These are phyloP conservation scores for Bombus superbus DNA, from an alignment of 1,140 invertebrate species.

Conservation along the genomic window DNA sequence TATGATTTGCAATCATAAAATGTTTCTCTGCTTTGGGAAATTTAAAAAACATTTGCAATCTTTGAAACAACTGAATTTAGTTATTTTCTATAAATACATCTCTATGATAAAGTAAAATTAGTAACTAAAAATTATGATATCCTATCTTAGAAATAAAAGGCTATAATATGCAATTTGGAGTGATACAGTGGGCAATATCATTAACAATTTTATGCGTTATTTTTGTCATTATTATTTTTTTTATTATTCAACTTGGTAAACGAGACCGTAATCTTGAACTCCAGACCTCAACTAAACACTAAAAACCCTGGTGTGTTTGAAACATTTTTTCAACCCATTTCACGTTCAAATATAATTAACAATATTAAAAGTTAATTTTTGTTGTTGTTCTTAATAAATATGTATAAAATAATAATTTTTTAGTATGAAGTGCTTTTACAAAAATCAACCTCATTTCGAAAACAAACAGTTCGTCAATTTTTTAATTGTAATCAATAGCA, in stretches of 20 bases:
- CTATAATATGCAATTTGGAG: constrained; percentile 44
- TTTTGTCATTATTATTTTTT: constrained; percentile 24
- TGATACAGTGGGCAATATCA: constrained; percentile 46
- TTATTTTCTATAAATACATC: not conserved
- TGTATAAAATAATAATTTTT: not conserved
- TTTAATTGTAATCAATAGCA: not conserved
- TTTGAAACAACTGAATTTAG: constrained; percentile 6
- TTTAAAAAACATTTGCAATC: not conserved
- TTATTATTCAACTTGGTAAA: constrained; percentile 46
- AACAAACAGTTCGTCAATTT: not conserved
- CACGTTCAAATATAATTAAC: not conserved
- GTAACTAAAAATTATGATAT: too few species aligned
- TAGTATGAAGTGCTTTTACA: not conserved
- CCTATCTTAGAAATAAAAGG: not conserved
- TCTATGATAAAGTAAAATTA: too few species aligned
- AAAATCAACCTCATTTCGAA: not conserved
- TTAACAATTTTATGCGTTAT: constrained; percentile 32
- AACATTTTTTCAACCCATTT: not conserved
- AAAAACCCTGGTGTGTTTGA: not conserved
- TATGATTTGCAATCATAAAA: not conserved
- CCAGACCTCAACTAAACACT: too few species aligned
- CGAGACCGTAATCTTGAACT: constrained; percentile 76
- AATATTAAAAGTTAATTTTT: not conserved
- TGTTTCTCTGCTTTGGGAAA: not conserved
- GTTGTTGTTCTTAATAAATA: not conserved